Percentiles rank a stretch among this genome's conserved stretches.
Evolutionary conservation across 1,140 invertebrate species (phyloP).

Genomic region (Ylistrum balloti): DNA sequence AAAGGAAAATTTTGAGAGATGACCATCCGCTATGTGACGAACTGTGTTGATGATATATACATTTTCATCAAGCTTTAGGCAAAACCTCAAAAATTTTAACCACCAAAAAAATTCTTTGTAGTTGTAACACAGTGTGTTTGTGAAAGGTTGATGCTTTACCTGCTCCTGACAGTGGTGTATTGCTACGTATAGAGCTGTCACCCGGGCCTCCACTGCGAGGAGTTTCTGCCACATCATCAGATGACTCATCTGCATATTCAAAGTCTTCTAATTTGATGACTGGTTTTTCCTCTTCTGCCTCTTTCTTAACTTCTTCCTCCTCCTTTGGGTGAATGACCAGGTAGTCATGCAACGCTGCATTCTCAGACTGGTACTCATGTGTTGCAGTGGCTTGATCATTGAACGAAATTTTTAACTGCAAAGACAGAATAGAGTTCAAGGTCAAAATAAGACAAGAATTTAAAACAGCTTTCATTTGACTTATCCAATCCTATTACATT

Average conservation of each 20-base stretch:
- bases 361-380: conserved; percentile 30
- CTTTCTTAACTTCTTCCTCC: background rate
- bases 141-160: background rate
- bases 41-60: too few relatives aligned
- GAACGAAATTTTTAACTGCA: background rate
- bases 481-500: too few relatives aligned
- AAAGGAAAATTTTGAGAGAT: too few relatives aligned
- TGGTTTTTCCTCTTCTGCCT: background rate
- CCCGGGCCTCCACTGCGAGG: background rate
- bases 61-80: too few relatives aligned
- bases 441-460: background rate
- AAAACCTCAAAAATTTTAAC: too few relatives aligned
- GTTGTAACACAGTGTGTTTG: too few relatives aligned
- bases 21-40: too few relatives aligned
- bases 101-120: too few relatives aligned
- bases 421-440: background rate
- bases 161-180: conserved; percentile 1
- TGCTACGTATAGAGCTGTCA: background rate
- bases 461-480: too few relatives aligned
- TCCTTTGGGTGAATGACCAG: conserved; percentile 5
- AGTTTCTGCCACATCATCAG: background rate
- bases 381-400: conserved; percentile 2
- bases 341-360: conserved; percentile 21
- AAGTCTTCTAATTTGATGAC: conserved; percentile 20
- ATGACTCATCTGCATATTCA: background rate